Conservation (phyloP, 2,797 vertebrate species). For the Coluber constrictor region DNA sequence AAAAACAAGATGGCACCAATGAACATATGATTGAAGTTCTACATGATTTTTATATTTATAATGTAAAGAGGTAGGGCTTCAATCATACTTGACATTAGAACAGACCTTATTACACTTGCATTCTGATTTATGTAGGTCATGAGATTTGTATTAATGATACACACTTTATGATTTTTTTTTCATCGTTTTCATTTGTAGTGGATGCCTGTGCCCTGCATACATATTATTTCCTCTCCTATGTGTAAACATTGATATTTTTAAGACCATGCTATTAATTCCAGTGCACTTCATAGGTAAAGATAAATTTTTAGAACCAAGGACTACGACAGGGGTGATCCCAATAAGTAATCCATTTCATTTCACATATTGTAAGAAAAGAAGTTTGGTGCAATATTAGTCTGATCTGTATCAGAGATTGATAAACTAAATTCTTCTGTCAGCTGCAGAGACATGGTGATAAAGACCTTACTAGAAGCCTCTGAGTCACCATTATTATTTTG, state of each 20-base stretch:
- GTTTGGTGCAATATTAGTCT: neutral
- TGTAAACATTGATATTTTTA: neutral
- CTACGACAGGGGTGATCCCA: neutral
- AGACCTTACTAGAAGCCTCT: neutral
- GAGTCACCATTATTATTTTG: neutral
- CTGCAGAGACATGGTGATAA: slow-evolving; percentile 1
- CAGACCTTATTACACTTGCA: neutral
- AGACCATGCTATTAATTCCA: neutral
- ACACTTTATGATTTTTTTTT: neutral
- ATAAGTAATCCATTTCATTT: slow-evolving; percentile 25
- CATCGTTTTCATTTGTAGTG: neutral
- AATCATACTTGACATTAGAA: neutral
- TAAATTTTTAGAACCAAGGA: neutral
- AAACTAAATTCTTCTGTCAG: neutral
- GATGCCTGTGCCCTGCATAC: neutral
- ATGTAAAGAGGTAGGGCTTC: neutral
- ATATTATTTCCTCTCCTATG: neutral
- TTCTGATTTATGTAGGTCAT: neutral
- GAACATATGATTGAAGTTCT: neutral
- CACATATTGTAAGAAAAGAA: neutral
- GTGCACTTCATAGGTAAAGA: neutral
- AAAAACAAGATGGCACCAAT: neutral
- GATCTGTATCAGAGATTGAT: slow-evolving; percentile 1
- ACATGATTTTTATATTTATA: neutral
- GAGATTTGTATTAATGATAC: neutral